Conservation (phyloP, 2,113 vertebrate species). For the Epinephelus fuscoguttatus region DNA sequence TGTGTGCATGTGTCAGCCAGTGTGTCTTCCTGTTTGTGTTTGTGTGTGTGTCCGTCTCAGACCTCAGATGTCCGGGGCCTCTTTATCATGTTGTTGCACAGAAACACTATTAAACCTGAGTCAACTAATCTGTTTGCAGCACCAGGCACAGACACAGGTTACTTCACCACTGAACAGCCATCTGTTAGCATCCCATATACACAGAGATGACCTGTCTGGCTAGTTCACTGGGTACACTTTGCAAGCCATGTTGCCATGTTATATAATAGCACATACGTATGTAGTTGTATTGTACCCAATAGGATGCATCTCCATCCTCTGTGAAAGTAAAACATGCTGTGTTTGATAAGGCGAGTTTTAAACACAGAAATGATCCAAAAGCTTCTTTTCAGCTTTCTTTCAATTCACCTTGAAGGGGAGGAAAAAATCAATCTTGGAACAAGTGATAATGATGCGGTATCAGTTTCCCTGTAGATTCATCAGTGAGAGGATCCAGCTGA, state of each 20-base stretch:
- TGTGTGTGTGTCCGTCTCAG: slow-evolving; percentile 2
- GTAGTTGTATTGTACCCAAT: background rate
- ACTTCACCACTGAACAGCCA: slow-evolving; percentile 42
- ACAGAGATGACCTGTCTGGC: slow-evolving; percentile 17
- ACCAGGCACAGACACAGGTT: slow-evolving; percentile 33
- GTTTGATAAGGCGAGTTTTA: background rate
- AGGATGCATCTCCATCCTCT: background rate
- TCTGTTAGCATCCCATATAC: slow-evolving; percentile 50
- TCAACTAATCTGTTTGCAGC: slow-evolving; percentile 51
- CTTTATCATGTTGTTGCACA: slow-evolving; percentile 30
- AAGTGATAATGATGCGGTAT: background rate
- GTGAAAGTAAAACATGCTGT: background rate
- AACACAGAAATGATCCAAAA: background rate
- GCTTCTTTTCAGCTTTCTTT: background rate
- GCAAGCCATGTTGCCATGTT: slow-evolving; percentile 8
- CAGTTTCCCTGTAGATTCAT: slow-evolving; percentile 7
- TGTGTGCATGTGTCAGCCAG: background rate
- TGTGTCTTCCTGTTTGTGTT: slow-evolving; percentile 16
- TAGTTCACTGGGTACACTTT: background rate
- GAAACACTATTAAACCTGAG: slow-evolving; percentile 34
- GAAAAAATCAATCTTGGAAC: background rate
- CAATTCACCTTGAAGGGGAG: background rate
- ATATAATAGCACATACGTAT: slow-evolving; percentile 10
- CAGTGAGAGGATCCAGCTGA: background rate
- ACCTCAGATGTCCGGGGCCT: background rate